A percentile compares a stretch with the other conserved stretches of the same genome.
These are phyloP conservation scores for Eristalis arbustorum DNA, from an alignment of 2,888 invertebrate species.

Conservation along the genomic window DNA sequence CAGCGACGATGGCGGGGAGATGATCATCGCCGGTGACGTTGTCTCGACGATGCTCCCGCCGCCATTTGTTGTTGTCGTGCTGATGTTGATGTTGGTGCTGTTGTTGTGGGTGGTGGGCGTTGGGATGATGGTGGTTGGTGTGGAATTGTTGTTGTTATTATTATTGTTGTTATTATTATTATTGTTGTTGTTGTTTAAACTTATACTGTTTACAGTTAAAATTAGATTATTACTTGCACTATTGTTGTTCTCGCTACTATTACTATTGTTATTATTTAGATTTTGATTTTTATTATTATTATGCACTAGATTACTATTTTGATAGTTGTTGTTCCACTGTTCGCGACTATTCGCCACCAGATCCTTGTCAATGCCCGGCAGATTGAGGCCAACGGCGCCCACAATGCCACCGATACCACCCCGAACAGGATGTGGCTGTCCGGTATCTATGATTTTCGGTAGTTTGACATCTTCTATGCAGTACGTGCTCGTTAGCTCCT, in stretches of 20 bases:
- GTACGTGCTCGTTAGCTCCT: slow-evolving; percentile 81
- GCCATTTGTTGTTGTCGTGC: slow-evolving; percentile 48
- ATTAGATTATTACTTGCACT: slow-evolving; percentile 69
- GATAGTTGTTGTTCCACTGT: slow-evolving; percentile 73
- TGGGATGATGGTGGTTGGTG: slow-evolving; percentile 56
- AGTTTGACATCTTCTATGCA: slow-evolving; percentile 82
- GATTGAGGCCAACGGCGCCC: slow-evolving; percentile 63
- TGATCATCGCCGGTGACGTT: slow-evolving; percentile 23
- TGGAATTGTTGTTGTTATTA: slow-evolving; percentile 66
- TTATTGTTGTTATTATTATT: slow-evolving; percentile 55
- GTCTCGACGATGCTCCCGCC: slow-evolving; percentile 17
- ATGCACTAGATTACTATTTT: slow-evolving; percentile 70
- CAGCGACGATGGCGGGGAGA: slow-evolving; percentile 31
- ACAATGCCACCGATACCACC: slow-evolving; percentile 74
- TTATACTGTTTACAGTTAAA: slow-evolving; percentile 68
- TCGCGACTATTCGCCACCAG: slow-evolving; percentile 72
- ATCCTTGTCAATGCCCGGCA: slow-evolving; percentile 60
- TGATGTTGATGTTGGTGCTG: slow-evolving; percentile 47
- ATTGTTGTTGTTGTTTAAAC: slow-evolving; percentile 65
- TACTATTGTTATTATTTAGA: slow-evolving; percentile 71
- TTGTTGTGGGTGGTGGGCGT: slow-evolving; percentile 45
- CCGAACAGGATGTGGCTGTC: slow-evolving; percentile 81
- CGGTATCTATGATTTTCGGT: slow-evolving; percentile 82
- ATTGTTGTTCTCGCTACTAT: slow-evolving; percentile 70
- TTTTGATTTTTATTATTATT: slow-evolving; percentile 71